Evolutionary conservation across 2,113 vertebrate genomes (phyloP), one percentile per base, ranked within the genome.

Genomic region (Lethenteron camtschaticum): DNA sequence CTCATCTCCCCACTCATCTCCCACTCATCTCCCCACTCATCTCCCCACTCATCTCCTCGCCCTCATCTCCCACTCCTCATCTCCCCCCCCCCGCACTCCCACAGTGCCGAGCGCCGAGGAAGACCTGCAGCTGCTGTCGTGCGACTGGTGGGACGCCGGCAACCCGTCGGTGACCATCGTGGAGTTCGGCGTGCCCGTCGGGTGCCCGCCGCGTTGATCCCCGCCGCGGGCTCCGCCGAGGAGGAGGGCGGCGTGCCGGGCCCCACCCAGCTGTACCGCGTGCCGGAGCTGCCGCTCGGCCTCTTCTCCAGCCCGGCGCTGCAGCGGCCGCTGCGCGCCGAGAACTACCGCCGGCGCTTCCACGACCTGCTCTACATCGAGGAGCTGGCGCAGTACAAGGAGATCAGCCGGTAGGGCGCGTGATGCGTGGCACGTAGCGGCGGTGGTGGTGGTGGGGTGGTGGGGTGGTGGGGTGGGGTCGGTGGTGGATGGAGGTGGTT

Each of bases 301-400:
- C 24, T 99, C 9, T 99, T 99, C 81, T 96, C 94, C 69, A 91
- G 96, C 80, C 96, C 91, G 9, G 94, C 96, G 72, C 82, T 99
- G 82, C 91, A 99, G 82, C 94, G 91, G 80, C 86, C 83, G 70
- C 77, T 99, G 79, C 96, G 88, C 79, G 87, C 85, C 82, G 82
- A 81, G 76, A 99, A 96, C 81, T 99, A 99, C 77, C 90, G 92
- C 82, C 83, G 90, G 69, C 85, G 94, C 69, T 80, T 99, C 71
- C 94, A 99, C 1, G 92, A 96, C 79, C 84, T 96, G 79, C 90
- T 99, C 72, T 99, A 96, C 73, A 99, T 99, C 56, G 94, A 99
- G 77, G 94, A 99, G 80, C 95, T 99, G 77, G 94, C 90, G 69
- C 94, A 99, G 77, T 99, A 95, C 75, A 99, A 96, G 79, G 94